Evolutionary conservation across 2,113 vertebrate species (phyloP), one percentile per base, ranked within the genome.

Genomic region (Oncorhynchus keta): DNA sequence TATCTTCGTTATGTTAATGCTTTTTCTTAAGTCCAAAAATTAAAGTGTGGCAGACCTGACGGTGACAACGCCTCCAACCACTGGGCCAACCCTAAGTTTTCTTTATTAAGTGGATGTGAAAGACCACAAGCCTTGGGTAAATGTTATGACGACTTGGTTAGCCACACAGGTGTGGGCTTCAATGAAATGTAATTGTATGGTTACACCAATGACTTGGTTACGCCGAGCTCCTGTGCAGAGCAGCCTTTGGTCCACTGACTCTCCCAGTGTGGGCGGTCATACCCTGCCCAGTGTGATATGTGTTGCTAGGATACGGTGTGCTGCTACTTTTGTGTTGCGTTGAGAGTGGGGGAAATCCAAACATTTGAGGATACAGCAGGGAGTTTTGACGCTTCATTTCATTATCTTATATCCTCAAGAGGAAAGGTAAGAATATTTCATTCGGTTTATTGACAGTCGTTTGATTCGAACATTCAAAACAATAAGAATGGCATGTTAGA

Each of bases 261-360:
- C 39, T 9, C 39, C 39, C 2, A 45, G 9, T 45, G 9, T 45
- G 39, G 39, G 9, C 39, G 39, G 39, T 45, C 39, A 11, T 28
- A 28, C 28, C 28, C 28, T 28, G 3, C 28, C 28, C 28, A 28
- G 28, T 28, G 28, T 28, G 28, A 28, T 28, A 28, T 28, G 28
- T 28, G 88, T 84, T 89, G 88, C 88, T 84, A 87, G 22, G 88
- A 79, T 65, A 86, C 85, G 18, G 70, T 71, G 84, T 70, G 1
- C 20, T 11, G 30, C 35, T 70, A 11, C 9, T 22, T 49, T 22
- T 11, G 39, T 49, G 66, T n/a, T 45, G 39, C 8, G 7, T 45
- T 45, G 39, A 13, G 20, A 20, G 9, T 35, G 39, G 35, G 39
- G 39, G 9, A 45, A 69, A 70, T 5, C 11, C 30, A 7, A 51